These are phyloP conservation scores for Coremacera marginata DNA, from an alignment of 2,888 invertebrate genomes.

Conservation along the genomic window DNA sequence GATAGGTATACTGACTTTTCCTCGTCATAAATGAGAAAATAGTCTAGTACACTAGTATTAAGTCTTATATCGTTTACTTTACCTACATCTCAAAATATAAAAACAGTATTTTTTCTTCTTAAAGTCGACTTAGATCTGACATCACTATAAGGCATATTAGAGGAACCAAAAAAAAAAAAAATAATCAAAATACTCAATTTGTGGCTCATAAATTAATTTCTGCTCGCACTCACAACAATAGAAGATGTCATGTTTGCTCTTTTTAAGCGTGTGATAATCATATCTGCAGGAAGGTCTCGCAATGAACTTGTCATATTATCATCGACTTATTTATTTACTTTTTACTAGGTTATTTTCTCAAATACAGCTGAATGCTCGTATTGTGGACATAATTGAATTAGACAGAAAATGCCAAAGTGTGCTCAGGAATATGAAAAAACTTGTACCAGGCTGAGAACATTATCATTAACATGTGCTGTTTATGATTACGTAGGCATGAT, in stretches of 20 bases:
- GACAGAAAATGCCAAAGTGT: neutral
- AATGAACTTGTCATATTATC: conserved; percentile 39
- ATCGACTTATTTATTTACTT: conserved; percentile 40
- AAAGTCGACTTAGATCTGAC: neutral
- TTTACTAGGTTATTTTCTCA: neutral
- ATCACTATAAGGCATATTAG: neutral
- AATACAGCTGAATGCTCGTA: neutral
- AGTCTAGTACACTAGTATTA: too few relatives aligned
- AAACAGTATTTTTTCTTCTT: too few relatives aligned
- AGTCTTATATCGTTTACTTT: too few relatives aligned
- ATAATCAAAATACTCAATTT: neutral
- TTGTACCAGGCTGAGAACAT: neutral
- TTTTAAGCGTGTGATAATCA: conserved; percentile 17
- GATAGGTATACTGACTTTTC: too few relatives aligned
- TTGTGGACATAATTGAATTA: conserved; percentile 13
- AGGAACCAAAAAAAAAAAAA: too few relatives aligned
- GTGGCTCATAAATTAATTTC: conserved; percentile 23
- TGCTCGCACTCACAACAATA: neutral
- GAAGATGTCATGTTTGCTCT: neutral
- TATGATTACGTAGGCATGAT: neutral
- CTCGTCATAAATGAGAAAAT: too few relatives aligned
- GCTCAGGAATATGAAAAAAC: neutral
- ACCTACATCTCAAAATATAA: too few relatives aligned
- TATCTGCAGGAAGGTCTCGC: conserved; percentile 11
- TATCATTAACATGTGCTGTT: neutral